phyloP scores from a whole-genome alignment of 1,140 invertebrate species.

The Drosophila subpulchrella region DNA sequence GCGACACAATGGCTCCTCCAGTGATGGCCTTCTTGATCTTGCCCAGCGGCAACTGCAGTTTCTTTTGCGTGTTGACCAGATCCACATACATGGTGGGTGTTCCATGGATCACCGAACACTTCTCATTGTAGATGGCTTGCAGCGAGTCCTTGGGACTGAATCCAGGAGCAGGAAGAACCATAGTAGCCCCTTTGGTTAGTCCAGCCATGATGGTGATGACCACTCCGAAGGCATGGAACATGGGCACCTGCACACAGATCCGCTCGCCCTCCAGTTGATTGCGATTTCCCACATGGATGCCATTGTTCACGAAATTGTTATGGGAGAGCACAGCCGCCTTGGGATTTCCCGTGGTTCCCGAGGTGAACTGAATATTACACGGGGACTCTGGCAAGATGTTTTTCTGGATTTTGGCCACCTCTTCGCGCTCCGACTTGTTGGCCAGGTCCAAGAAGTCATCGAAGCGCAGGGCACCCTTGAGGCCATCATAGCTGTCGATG shows the following conservation, averaged over 20 bases:
- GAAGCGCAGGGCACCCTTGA: conserved; percentile 87
- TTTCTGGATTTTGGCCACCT: conserved; percentile 49
- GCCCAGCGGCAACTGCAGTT: conserved; percentile 85
- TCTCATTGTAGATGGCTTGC: conserved; percentile 89
- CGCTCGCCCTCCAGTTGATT: conserved; percentile 62
- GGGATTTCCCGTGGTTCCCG: conserved; percentile 90
- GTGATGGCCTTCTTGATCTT: conserved; percentile 87
- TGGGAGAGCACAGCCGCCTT: conserved; percentile 95
- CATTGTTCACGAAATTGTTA: conserved; percentile 94
- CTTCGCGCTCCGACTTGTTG: conserved; percentile 56
- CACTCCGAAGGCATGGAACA: conserved; percentile 97
- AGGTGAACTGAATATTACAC: conserved; percentile 95
- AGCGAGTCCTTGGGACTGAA: conserved; percentile 90
- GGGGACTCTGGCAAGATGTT: conserved; percentile 87
- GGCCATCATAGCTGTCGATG: conserved; percentile 85
- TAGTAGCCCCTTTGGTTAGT: conserved; percentile 88
- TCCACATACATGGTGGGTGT: conserved; percentile 99
- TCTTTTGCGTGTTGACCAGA: conserved; percentile 87
- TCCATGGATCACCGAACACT: conserved; percentile 92
- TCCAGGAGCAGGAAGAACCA: conserved; percentile 89
- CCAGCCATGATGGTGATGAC: conserved; percentile 88
- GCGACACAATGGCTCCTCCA: conserved; percentile 91
- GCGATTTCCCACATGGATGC: conserved; percentile 88
- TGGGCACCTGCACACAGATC: conserved; percentile 93
- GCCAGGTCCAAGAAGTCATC: conserved; percentile 86